Percentiles rank a stretch among this genome's conserved stretches.
These are phyloP conservation scores for Dendroctonus ponderosae DNA, from an alignment of 1,140 invertebrate species.

Conservation along the genomic window DNA sequence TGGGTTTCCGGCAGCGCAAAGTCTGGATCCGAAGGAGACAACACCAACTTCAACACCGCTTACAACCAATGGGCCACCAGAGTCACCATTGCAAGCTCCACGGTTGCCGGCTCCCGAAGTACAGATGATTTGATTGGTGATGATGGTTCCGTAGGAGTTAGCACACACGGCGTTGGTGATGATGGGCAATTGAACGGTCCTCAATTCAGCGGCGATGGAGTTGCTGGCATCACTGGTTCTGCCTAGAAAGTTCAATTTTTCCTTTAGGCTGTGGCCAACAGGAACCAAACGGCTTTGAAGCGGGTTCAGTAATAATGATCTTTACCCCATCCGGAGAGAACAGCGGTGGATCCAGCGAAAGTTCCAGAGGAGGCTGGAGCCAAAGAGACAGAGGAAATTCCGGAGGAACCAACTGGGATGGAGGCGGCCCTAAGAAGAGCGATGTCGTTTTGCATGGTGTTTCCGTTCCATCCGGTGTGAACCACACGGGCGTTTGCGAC, in stretches of 20 bases:
- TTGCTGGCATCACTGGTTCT: constrained; percentile 14
- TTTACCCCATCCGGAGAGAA: constrained; percentile 25
- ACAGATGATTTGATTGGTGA: constrained; percentile 25
- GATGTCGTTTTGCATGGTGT: constrained; percentile 14
- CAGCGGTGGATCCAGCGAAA: constrained; percentile 16
- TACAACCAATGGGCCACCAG: constrained; percentile 32
- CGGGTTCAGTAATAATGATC: no score
- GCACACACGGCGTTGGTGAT: constrained; percentile 22
- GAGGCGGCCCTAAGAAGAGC: constrained; percentile 11
- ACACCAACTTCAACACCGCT: constrained; percentile 29
- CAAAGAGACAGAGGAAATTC: constrained; percentile 7
- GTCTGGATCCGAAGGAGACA: constrained; percentile 26
- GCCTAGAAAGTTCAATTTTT: background rate
- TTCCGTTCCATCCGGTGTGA: background rate
- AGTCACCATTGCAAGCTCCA: constrained; percentile 33
- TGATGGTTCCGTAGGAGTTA: constrained; percentile 1
- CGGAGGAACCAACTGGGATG: background rate
- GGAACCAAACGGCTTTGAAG: no score
- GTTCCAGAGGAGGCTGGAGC: constrained; percentile 20
- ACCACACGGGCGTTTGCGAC: background rate
- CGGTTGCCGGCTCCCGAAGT: constrained; percentile 18
- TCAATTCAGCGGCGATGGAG: constrained; percentile 11
- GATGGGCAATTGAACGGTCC: constrained; percentile 8
- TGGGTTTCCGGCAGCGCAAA: constrained; percentile 15
- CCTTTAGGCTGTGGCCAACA: no score